Evolutionary conservation across 1,140 invertebrate genomes (phyloP).

Genomic region (Octopus sinensis): DNA sequence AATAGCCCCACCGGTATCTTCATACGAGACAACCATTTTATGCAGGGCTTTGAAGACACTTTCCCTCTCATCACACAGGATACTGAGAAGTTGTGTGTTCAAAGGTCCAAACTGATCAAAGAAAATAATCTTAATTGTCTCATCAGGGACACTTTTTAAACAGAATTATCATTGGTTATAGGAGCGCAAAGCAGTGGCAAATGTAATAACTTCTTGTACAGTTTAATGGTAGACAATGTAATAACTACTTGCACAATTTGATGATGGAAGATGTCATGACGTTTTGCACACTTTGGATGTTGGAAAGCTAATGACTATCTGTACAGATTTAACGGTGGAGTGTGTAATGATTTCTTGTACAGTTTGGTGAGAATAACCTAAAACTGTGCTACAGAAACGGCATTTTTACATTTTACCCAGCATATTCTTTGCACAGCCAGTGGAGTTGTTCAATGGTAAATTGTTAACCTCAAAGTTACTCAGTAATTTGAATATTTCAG

Average conservation of each 20-base stretch:
- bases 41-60: not conserved
- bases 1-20: not conserved
- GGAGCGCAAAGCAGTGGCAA: too few relatives aligned
- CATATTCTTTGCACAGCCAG: not conserved
- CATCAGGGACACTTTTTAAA: conserved; percentile 5
- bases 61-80: conserved; percentile 4
- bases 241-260: too few relatives aligned
- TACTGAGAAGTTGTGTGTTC: conserved; percentile 5
- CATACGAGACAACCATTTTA: not conserved
- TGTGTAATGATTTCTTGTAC: conserved; percentile 1
- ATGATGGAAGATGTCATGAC: too few relatives aligned
- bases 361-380: not conserved
- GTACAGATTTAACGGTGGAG: not conserved
- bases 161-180: not conserved
- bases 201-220: too few relatives aligned
- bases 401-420: not conserved
- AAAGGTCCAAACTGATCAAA: not conserved
- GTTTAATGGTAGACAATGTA: too few relatives aligned
- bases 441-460: not conserved
- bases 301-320: not conserved
- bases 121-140: not conserved
- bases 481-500: conserved; percentile 3
- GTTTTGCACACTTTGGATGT: too few relatives aligned
- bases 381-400: not conserved
- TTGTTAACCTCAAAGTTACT: not conserved